Evolutionary conservation across 2,797 vertebrate genomes (phyloP), one percentile per base, ranked within the genome.

Genomic region (Tapirus indicus): DNA sequence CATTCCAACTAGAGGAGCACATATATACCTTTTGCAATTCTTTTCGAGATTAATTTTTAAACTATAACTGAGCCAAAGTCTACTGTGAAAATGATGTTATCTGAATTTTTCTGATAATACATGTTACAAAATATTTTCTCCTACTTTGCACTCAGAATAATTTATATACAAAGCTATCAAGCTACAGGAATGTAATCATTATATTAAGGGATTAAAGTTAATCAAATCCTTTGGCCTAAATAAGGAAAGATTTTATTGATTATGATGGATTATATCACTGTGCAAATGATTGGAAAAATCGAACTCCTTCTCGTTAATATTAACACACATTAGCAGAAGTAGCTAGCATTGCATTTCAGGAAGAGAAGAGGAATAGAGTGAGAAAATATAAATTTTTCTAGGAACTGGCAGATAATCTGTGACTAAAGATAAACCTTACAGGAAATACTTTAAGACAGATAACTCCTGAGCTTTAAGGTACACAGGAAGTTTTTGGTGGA

Each of bases 91-190:
- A 86, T 96, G 56, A 96, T 94, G 88, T 97, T 98, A 97, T 94
- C 93, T 88, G 92, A 95, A 75, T 88, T 62, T 96, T 96, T 27
- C 84, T 98, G 97, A 98, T 98, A 98, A 98, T 94, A 79, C 2
- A 4, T 32, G 52, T 91, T 86, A 86, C 62, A 93, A 95, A 96
- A 87, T 47, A 7, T 78, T 94, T 87, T 44, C 77, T 95, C 12
- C 17, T 29, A 75, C 68, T 58, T 83, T 58, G 77, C 7, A 27
- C 68, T 95, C 49, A 78, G 44, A 58, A 93, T 14, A 35, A 29
- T 94, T 96, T 88, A 18, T 13, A 18, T 64, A 54, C 23, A 54
- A 52, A 66, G 29, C 18, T 84, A 75, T 38, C 9, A 32, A 86
- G 44, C 38, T 78, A 38, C 35, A 3, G 44, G 54, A 66, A 68